Base-by-base conservation (phyloP, 2,888 invertebrate genomes). In the Drosophila helvetica region DNA sequence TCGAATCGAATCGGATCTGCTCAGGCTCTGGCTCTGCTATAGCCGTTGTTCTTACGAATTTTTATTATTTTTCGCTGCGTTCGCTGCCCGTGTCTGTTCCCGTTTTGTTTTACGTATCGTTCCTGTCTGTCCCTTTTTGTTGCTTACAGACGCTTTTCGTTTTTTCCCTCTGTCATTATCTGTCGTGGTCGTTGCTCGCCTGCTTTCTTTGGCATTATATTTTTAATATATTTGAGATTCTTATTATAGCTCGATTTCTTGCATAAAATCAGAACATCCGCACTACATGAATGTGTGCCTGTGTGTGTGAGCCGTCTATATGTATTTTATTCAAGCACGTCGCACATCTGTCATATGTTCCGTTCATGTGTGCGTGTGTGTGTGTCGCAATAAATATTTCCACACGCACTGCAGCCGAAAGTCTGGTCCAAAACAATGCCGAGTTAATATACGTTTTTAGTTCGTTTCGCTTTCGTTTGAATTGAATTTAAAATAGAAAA, bases 181-280 rank as follows among this genome's bases (percentile, higher is more conserved):
- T 7, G 48, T 57, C 66, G 55, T 51, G 50, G 10, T 42, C 68
- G 48, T 18, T 69, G 68, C 48, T 64, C 19, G 12, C 54, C 79
- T 69, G 63, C 65, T 79, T 81, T 72, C 79, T 60, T 72, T 86
- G 55, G 78, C 70, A 63, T 58, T 79, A 86, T 73, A 74, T 75
- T 75, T 66, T 74, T 78, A 75, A 83, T 83, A 80, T 79, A 55
- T 77, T 80, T 65, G 78, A 75, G 86, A 82, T 86, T 83, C 81
- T 75, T 83, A 86, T 80, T 88, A 80, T 83, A 83, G 58, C 73
- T 69, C 73, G 69, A 72, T 86, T 87, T 86, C 86, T 86, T 82
- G 82, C 88, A 88, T 74, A 78, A 83, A 77, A 88, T 80, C 86
- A 87, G 83, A 87, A 82, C 77, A 82, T 82, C 72, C 65, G 51